A percentile compares a stretch with the other conserved stretches of the same genome.
Evolutionary conservation across 1,140 invertebrate genomes (phyloP).

Genomic region (Diorhabda sublineata): DNA sequence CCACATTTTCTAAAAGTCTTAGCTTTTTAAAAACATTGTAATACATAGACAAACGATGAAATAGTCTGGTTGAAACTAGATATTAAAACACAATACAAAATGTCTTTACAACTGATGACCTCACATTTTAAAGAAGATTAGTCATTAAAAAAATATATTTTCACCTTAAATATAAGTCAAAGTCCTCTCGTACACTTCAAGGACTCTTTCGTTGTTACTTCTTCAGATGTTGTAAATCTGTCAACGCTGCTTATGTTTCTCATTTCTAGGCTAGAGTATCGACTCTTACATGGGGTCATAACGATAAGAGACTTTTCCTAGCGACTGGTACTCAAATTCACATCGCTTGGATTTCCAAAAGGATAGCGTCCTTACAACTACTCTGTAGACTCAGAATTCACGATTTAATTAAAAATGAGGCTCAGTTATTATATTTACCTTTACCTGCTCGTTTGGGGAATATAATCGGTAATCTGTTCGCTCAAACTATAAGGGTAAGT

Average conservation of each 20-base stretch:
- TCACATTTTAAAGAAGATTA: no score
- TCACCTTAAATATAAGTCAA: no score
- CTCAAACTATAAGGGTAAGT: conserved; percentile 88
- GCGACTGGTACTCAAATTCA: conserved; percentile 86
- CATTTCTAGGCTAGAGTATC: conserved; percentile 72
- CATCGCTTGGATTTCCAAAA: conserved; percentile 87
- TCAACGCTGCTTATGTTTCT: not conserved
- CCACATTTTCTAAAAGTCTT: no score
- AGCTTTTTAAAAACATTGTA: no score
- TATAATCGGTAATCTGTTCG: conserved; percentile 83
- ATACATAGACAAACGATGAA: no score
- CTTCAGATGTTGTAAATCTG: no score
- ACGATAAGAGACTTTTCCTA: conserved; percentile 89
- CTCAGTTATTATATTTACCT: conserved; percentile 66
- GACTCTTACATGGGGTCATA: conserved; percentile 96
- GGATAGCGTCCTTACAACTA: conserved; percentile 84
- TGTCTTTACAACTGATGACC: no score
- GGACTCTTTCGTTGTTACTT: no score
- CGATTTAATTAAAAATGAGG: conserved; percentile 56
- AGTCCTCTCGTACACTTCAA: no score
- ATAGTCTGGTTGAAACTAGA: no score
- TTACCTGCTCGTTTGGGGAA: conserved; percentile 80
- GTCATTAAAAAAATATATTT: no score
- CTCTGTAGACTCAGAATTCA: conserved; percentile 73
- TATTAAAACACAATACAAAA: no score